Conservation (phyloP, 2,797 vertebrate genomes). For the Scleropages formosus region DNA sequence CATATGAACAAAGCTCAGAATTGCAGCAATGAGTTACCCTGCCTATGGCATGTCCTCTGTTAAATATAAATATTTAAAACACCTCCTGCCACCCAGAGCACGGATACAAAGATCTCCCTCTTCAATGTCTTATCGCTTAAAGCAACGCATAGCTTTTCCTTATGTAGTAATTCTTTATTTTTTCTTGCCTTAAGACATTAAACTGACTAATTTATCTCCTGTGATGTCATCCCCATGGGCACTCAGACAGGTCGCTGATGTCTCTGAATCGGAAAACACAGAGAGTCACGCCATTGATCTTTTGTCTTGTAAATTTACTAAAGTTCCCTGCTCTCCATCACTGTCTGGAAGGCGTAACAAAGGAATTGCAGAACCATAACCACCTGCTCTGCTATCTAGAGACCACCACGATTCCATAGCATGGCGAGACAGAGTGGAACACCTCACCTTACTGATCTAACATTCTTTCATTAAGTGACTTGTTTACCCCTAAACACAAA, state of each 20-base stretch:
- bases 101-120: neutral
- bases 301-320: slow-evolving; percentile 46
- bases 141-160: neutral
- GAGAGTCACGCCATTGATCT: slow-evolving; percentile 56
- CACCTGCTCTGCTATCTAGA: slow-evolving; percentile 16
- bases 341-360: slow-evolving; percentile 35
- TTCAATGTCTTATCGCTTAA: neutral
- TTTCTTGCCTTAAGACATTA: slow-evolving; percentile 25
- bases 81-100: slow-evolving; percentile 12
- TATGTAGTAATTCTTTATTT: slow-evolving; percentile 5
- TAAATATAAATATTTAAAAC: neutral
- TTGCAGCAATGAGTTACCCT: neutral
- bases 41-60: neutral
- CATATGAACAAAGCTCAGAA: slow-evolving; percentile 12
- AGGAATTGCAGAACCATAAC: slow-evolving; percentile 2
- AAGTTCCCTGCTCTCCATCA: slow-evolving; percentile 51
- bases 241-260: slow-evolving; percentile 47
- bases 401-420: slow-evolving; percentile 15
- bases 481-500: slow-evolving; percentile 51
- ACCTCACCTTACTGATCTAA: slow-evolving; percentile 37
- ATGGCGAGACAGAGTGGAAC: slow-evolving; percentile 24
- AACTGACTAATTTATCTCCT: neutral
- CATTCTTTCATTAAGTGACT: slow-evolving; percentile 37
- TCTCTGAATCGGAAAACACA: slow-evolving; percentile 47
- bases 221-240: slow-evolving; percentile 29